Percentiles rank a stretch among this genome's conserved stretches.
Conservation (phyloP, 2,888 invertebrate genomes). For the Acleris sparsana region DNA sequence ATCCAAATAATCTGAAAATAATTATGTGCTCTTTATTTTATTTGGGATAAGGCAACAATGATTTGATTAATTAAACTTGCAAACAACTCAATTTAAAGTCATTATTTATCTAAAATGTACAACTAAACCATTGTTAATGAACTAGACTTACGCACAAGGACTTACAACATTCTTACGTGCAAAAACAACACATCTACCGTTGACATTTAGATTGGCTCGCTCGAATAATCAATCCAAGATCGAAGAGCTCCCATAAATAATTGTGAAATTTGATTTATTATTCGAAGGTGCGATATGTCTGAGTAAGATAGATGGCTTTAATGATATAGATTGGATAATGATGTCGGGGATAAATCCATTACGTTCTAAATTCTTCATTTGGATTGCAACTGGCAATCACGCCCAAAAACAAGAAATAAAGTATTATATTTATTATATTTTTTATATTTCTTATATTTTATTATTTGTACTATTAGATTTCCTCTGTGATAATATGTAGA, state of each 20-base stretch:
- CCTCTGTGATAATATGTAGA: no score
- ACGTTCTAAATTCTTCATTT: no score
- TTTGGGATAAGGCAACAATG: no score
- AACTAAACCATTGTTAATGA: constrained; percentile 3
- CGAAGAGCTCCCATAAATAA: constrained; percentile 19
- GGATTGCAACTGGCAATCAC: no score
- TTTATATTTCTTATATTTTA: no score
- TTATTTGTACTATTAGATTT: no score
- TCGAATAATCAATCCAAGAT: constrained; percentile 12
- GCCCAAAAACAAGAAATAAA: no score
- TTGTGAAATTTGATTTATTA: constrained; percentile 32
- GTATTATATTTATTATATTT: no score
- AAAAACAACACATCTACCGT: constrained; percentile 13
- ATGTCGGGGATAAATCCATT: background rate
- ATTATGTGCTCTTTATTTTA: no score
- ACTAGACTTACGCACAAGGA: background rate
- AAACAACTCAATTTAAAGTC: background rate
- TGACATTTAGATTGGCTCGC: constrained; percentile 26
- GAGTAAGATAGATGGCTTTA: constrained; percentile 16
- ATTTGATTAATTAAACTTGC: no score
- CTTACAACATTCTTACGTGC: background rate
- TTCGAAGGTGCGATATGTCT: constrained; percentile 30
- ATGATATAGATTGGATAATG: constrained; percentile 24
- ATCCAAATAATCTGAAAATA: no score
- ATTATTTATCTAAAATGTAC: background rate